Evolutionary conservation across 2,113 vertebrate genomes (phyloP).

Genomic region (Morone saxatilis): DNA sequence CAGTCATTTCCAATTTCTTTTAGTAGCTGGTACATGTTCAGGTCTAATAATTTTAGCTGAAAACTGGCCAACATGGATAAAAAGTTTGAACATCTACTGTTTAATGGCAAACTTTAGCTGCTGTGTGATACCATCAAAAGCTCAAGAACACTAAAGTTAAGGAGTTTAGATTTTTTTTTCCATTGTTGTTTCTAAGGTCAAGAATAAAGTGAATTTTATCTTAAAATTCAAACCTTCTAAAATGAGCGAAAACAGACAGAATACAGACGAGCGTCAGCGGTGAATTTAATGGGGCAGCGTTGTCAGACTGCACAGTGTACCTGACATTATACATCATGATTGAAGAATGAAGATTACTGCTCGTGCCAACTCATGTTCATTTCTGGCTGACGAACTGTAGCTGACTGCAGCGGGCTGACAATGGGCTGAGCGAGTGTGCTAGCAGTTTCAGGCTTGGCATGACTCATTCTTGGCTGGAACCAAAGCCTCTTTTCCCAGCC

Average conservation of each 20-base stretch:
- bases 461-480: slow-evolving; percentile 68
- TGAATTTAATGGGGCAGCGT: slow-evolving; percentile 11
- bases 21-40: neutral
- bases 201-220: neutral
- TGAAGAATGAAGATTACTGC: slow-evolving; percentile 45
- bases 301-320: slow-evolving; percentile 25
- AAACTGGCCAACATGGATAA: neutral
- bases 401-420: slow-evolving; percentile 64
- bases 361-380: slow-evolving; percentile 56
- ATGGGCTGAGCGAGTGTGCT: slow-evolving; percentile 58
- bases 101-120: neutral
- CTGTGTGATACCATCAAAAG: neutral
- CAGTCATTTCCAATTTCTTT: neutral
- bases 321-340: slow-evolving; percentile 44
- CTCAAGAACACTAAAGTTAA: neutral
- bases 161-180: neutral
- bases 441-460: slow-evolving; percentile 56
- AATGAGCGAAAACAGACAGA: neutral
- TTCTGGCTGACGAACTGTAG: slow-evolving; percentile 46
- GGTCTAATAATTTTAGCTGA: neutral
- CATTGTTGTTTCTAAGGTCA: neutral
- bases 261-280: neutral
- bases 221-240: neutral
- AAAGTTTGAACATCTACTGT: neutral
- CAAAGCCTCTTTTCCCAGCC: slow-evolving; percentile 57